phyloP scores from a whole-genome alignment of 2,113 vertebrate species.

The Sakesphorus luctuosus region DNA sequence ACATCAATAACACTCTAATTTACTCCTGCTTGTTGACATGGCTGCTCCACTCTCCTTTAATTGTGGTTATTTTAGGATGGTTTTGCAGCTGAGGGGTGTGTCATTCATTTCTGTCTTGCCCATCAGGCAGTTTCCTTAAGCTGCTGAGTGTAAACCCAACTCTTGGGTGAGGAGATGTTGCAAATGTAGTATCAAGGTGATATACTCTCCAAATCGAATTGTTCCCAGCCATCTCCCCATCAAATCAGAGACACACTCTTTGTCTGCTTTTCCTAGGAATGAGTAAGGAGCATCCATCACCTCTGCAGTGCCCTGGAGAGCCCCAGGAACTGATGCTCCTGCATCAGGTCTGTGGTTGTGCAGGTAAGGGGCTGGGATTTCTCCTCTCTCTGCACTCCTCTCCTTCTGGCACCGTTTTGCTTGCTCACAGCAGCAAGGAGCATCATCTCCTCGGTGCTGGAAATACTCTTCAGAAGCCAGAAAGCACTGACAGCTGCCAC shows the following conservation, averaged over 20 bases:
- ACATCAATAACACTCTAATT: not conserved
- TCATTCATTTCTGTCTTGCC: not conserved
- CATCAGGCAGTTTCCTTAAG: not conserved
- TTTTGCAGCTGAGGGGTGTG: not conserved
- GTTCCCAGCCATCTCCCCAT: not conserved
- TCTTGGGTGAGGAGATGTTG: not conserved
- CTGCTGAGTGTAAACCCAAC: not conserved
- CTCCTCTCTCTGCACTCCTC: not conserved
- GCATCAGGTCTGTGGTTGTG: rapidly evolving
- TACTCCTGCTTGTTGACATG: not conserved
- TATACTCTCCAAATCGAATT: not conserved
- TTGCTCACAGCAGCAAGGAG: rapidly evolving
- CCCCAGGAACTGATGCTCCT: not conserved
- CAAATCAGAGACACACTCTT: rapidly evolving
- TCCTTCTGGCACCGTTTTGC: not conserved
- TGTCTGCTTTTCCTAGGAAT: not conserved
- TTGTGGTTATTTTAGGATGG: not conserved
- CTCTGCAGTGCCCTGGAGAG: rapidly evolving
- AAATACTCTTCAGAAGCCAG: not conserved
- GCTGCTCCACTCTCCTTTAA: not conserved
- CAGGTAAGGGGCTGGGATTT: rapidly evolving
- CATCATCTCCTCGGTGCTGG: not conserved
- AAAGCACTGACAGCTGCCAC: not conserved
- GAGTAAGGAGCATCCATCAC: rapidly evolving
- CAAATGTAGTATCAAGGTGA: not conserved